Conservation (phyloP, 2,888 invertebrate genomes). For the Campaea margaritaria region DNA sequence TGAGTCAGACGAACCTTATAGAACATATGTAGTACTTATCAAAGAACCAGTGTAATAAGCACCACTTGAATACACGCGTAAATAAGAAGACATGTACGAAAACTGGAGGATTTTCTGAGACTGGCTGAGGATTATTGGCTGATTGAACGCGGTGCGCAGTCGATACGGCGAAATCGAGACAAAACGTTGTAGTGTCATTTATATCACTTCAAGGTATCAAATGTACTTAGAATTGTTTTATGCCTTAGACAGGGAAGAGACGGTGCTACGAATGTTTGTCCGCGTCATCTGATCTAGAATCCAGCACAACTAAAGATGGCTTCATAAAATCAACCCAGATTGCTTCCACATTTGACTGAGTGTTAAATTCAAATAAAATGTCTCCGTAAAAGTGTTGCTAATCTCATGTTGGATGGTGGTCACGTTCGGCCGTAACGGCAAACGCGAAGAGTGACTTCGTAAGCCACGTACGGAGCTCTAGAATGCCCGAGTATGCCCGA, state of each 20-base stretch:
- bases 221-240: too few relatives aligned
- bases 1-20: conserved; percentile 23
- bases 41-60: background rate
- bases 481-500: conserved; percentile 48
- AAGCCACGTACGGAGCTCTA: conserved; percentile 55
- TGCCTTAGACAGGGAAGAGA: too few relatives aligned
- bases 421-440: conserved; percentile 72
- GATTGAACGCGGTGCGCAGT: too few relatives aligned
- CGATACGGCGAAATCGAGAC: too few relatives aligned
- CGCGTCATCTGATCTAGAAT: background rate
- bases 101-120: too few relatives aligned
- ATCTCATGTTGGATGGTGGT: conserved; percentile 63
- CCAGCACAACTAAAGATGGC: conserved; percentile 17
- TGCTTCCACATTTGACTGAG: conserved; percentile 45
- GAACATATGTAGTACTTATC: background rate
- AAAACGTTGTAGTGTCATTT: too few relatives aligned
- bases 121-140: too few relatives aligned
- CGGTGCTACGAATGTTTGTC: too few relatives aligned
- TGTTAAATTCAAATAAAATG: conserved; percentile 60
- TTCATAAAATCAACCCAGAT: conserved; percentile 42
- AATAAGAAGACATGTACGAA: too few relatives aligned
- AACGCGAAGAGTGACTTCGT: conserved; percentile 46
- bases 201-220: too few relatives aligned
- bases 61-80: too few relatives aligned
- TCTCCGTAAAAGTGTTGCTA: conserved; percentile 60